A percentile compares a stretch with the other conserved stretches of the same genome.
Conservation (phyloP, 2,113 vertebrate species). For the Psettodes erumei region DNA sequence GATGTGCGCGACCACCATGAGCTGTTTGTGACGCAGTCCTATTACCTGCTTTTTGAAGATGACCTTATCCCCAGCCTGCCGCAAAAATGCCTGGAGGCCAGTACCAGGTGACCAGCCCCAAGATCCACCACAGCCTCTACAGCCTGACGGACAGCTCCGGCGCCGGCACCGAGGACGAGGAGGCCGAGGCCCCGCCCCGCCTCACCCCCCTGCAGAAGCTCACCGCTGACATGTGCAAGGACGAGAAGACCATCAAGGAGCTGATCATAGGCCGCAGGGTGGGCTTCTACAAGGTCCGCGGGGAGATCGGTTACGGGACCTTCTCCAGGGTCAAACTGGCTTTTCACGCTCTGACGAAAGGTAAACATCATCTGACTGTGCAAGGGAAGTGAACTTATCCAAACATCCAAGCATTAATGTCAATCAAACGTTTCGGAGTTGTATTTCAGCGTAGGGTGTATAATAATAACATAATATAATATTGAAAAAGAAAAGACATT, state of each 20-base stretch:
- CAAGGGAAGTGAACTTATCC: not conserved
- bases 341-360: constrained; percentile 93
- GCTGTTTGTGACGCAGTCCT: not conserved
- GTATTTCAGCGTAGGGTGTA: too few species aligned
- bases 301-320: constrained; percentile 94
- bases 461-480: too few species aligned
- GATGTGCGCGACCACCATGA: not conserved
- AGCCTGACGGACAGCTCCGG: constrained; percentile 84
- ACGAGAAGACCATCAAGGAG: constrained; percentile 91
- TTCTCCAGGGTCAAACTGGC: constrained; percentile 97
- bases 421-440: too few species aligned
- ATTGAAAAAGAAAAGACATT: too few species aligned
- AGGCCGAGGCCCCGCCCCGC: constrained; percentile 55
- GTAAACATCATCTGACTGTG: constrained; percentile 40
- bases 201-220: constrained; percentile 91
- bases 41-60: constrained; percentile 9
- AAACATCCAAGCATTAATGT: not conserved
- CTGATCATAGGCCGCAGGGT: constrained; percentile 91
- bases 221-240: constrained; percentile 88
- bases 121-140: constrained; percentile 65
- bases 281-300: constrained; percentile 93
- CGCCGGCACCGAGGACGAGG: constrained; percentile 64
- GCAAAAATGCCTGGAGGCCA: constrained; percentile 64
- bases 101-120: constrained; percentile 44
- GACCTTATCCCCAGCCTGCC: constrained; percentile 13